These are phyloP conservation scores for Phalera bucephala DNA, from an alignment of 2,888 invertebrate species.

Conservation along the genomic window DNA sequence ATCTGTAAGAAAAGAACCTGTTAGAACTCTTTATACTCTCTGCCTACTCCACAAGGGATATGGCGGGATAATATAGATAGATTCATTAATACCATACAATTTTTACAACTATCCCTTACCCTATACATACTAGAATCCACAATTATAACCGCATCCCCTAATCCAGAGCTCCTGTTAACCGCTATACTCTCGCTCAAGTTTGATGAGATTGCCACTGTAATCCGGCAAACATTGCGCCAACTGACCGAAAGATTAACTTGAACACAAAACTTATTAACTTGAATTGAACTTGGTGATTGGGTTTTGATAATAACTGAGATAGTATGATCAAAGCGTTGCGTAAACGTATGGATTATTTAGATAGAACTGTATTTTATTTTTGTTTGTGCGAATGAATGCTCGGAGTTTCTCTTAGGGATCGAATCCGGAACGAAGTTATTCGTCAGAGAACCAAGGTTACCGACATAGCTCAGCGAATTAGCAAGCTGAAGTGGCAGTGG, in stretches of 20 bases:
- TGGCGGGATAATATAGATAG: too few relatives aligned
- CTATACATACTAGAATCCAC: conserved; percentile 13
- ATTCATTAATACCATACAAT: too few relatives aligned
- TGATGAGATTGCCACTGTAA: conserved; percentile 59
- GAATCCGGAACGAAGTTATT: too few relatives aligned
- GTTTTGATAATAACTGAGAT: conserved; percentile 6
- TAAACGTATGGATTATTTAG: neutral
- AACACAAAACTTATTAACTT: conserved; percentile 47
- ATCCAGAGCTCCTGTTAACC: conserved; percentile 43
- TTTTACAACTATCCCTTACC: too few relatives aligned
- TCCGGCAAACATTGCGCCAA: conserved; percentile 25
- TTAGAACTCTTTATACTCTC: too few relatives aligned
- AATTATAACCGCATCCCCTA: conserved; percentile 38
- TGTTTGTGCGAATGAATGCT: too few relatives aligned
- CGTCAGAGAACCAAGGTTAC: too few relatives aligned
- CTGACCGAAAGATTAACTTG: conserved; percentile 38
- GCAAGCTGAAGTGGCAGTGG: too few relatives aligned
- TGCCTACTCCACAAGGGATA: too few relatives aligned
- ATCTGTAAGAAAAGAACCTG: too few relatives aligned
- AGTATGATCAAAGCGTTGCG: neutral
- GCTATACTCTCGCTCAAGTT: conserved; percentile 46
- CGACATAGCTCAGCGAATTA: too few relatives aligned
- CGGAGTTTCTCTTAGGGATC: too few relatives aligned
- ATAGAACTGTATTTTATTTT: neutral
- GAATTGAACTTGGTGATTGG: conserved; percentile 44